Conservation (phyloP, 2,797 vertebrate genomes). For the Tympanoctomys barrerae region DNA sequence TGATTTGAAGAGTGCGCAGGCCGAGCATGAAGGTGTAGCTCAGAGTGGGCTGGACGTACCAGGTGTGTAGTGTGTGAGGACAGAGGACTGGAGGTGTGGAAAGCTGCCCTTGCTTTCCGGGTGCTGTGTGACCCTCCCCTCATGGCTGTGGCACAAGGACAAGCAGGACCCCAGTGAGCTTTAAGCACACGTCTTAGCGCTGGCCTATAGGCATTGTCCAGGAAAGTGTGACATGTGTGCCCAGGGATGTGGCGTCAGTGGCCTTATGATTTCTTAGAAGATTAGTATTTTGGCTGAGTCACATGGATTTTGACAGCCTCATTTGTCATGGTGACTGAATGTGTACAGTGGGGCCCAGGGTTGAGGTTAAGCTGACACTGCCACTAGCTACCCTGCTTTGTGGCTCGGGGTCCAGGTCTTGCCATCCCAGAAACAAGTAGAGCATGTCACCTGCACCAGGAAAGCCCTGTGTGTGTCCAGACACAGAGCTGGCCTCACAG, state of each 20-base stretch:
- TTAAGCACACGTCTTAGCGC: background rate
- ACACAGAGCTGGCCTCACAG: background rate
- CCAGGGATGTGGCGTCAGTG: background rate
- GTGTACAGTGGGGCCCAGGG: too few relatives aligned
- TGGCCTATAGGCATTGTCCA: background rate
- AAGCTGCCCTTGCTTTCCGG: background rate
- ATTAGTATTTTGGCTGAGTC: background rate
- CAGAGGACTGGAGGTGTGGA: background rate
- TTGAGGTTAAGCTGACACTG: too few relatives aligned
- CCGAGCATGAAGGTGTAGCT: background rate
- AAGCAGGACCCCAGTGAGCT: too few relatives aligned
- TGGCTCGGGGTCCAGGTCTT: background rate
- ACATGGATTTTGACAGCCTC: too few relatives aligned
- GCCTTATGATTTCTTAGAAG: too few relatives aligned
- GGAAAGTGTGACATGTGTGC: background rate
- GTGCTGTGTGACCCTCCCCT: background rate
- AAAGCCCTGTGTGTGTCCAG: background rate
- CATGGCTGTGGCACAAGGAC: background rate
- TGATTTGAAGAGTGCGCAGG: background rate
- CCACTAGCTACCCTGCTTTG: background rate
- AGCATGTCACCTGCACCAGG: rapidly evolving
- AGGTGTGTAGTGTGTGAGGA: background rate
- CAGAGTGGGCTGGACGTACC: background rate
- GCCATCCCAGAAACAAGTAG: background rate
- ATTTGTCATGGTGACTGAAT: background rate